Base-by-base conservation (phyloP, 2,113 vertebrate species). In the Lasiurus borealis region DNA sequence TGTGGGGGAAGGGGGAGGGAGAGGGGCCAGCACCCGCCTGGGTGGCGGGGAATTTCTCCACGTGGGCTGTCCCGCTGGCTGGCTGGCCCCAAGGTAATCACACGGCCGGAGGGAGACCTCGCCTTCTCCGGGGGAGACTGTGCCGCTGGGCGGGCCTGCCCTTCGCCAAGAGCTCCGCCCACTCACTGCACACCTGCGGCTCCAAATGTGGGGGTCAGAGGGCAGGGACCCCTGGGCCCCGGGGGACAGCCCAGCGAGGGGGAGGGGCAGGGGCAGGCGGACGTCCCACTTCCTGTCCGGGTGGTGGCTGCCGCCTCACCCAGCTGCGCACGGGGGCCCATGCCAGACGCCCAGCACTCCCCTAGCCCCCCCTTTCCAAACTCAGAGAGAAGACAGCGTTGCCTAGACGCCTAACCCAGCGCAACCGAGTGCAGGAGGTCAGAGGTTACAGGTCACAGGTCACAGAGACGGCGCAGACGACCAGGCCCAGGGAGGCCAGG, bases 241-340 rank as follows among this genome's bases (percentile, higher is more conserved):
- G n/a, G n/a, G 8, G 34, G 54, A 4, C 27, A n/a, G 68, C 25
- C 50, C 46, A 36, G 68, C 50, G 31, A 9, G 8, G 46, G 46
- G 46, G 48, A 10, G 48, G 8, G 48, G 48, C 12, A 14, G 11
- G 50, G 18, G 73, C 9, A 1, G 78, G 34, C 1, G 5, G 50
- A 46, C 0, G 3, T 1, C 57, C 54, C 23, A 1, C 9, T 16
- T 48, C 69, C 46, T 3, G 7, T 40, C 9, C 7, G 14, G 46
- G 21, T 48, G 21, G 13, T 0, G 25, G 23, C 18, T 8, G 11
- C 27, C 1, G 5, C 73, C n/a, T 8, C 13, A 0, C 8, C 46
- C 9, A 14, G 34, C 16, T 1, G 25, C 0, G 0, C 3, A 2
- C 76, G 1, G 4, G 16, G 31, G 4, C 5, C 5, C 19, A 0